Percentiles rank a stretch among this genome's conserved stretches.
Evolutionary conservation across 64 coral and sea anemone genomes (phyloP).

Genomic region (Montipora efflorescens): DNA sequence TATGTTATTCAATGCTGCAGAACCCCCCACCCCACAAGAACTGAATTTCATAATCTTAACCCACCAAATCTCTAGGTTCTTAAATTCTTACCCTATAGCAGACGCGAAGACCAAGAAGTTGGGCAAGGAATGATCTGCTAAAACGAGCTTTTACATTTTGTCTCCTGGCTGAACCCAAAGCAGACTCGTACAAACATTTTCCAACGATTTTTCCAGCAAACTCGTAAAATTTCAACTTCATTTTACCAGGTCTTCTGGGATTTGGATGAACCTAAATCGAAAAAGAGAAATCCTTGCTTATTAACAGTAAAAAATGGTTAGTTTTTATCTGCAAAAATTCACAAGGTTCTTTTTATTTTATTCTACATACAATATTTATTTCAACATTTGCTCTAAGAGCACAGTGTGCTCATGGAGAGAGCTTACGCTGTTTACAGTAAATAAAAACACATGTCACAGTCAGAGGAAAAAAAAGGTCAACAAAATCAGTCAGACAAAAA

Average conservation of each 20-base stretch:
- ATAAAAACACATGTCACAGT: too few species aligned
- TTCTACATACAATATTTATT: too few species aligned
- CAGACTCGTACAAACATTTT: constrained; percentile 94
- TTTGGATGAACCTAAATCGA: constrained; percentile 89
- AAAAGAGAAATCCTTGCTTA: not conserved
- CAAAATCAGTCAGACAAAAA: too few species aligned
- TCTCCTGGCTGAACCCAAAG: constrained; percentile 58
- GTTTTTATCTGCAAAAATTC: not conserved
- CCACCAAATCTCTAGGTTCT: too few species aligned
- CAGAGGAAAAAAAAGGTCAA: too few species aligned
- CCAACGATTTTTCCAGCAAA: constrained; percentile 95
- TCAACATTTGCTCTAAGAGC: too few species aligned
- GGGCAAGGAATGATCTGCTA: constrained; percentile 91
- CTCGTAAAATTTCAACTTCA: constrained; percentile 93
- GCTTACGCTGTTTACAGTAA: too few species aligned
- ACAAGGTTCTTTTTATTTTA: not conserved
- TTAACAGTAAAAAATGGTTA: not conserved
- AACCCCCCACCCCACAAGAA: too few species aligned
- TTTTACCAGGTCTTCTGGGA: constrained; percentile 58
- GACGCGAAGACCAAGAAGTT: constrained; percentile 92
- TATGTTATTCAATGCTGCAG: too few species aligned
- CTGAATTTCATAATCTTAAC: too few species aligned
- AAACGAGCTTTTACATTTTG: constrained; percentile 96
- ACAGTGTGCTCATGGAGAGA: too few species aligned
- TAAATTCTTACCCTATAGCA: constrained; percentile 84